These are phyloP conservation scores for Haemorhous mexicanus DNA, from an alignment of 2,113 vertebrate species.

Conservation along the genomic window DNA sequence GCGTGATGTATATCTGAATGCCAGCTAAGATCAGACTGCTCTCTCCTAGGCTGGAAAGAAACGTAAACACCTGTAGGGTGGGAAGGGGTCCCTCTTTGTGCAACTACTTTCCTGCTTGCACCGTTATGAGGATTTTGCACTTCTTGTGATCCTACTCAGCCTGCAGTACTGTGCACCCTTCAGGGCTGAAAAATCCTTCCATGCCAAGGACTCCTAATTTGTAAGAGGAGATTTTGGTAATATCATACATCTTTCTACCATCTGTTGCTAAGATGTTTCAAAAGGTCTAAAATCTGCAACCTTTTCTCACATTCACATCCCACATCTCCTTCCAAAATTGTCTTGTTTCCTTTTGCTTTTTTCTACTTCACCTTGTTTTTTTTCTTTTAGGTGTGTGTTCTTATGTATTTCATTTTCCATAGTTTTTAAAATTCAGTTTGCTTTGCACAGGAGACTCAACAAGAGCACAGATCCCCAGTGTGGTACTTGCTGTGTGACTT, in stretches of 20 bases:
- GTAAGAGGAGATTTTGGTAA: background rate
- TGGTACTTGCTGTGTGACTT: background rate
- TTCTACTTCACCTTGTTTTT: background rate
- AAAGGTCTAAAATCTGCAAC: background rate
- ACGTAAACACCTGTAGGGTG: background rate
- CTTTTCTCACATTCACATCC: background rate
- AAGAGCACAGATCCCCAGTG: background rate
- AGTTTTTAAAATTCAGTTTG: background rate
- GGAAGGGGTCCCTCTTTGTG: background rate
- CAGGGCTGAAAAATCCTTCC: background rate
- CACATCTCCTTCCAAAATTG: background rate
- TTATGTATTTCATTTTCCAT: background rate
- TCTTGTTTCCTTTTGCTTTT: background rate
- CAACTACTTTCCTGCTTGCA: background rate
- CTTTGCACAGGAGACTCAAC: background rate
- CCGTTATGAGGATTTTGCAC: background rate
- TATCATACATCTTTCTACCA: background rate
- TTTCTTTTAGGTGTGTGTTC: background rate
- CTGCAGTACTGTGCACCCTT: background rate
- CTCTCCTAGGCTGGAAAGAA: background rate
- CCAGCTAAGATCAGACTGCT: background rate
- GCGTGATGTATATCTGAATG: background rate
- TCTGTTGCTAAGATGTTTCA: background rate
- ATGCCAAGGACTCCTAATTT: background rate
- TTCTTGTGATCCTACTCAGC: background rate